Percentiles rank a stretch among this genome's conserved stretches.
Conservation (phyloP, 2,113 vertebrate genomes). For the Harpagus bidentatus region DNA sequence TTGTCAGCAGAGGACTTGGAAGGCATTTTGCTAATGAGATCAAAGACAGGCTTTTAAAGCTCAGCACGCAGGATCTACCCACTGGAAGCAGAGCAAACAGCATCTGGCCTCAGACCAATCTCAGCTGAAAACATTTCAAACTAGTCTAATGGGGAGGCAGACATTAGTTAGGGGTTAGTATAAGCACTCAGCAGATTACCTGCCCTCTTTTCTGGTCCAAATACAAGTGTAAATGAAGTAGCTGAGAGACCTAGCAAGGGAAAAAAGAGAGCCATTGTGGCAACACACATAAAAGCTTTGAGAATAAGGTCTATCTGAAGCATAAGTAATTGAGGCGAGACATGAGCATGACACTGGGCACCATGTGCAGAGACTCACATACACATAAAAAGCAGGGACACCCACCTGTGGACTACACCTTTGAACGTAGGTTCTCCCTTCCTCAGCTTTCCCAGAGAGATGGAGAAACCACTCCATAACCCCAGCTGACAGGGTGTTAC, state of each 20-base stretch:
- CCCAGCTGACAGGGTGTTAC: background rate
- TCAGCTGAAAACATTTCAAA: background rate
- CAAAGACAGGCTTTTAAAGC: background rate
- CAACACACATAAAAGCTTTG: background rate
- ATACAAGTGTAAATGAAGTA: conserved; percentile 76
- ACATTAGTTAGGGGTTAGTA: conserved; percentile 58
- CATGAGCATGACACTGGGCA: background rate
- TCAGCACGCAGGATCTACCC: background rate
- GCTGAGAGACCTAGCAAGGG: conserved; percentile 76
- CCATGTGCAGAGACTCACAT: background rate
- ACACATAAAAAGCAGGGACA: background rate
- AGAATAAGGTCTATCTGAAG: background rate
- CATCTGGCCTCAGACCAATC: background rate
- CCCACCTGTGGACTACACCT: background rate
- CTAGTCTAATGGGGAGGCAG: background rate
- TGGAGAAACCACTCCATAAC: background rate
- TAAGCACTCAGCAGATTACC: conserved; percentile 75
- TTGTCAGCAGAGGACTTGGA: conserved; percentile 5
- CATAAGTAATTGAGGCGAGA: background rate
- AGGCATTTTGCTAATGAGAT: background rate
- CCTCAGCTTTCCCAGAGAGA: background rate
- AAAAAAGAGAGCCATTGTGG: conserved; percentile 68
- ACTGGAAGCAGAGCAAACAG: conserved; percentile 4
- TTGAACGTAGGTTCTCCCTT: background rate
- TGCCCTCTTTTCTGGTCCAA: conserved; percentile 78